phyloP scores from a whole-genome alignment of 2,113 vertebrate species.

The Macrotis lagotis region DNA sequence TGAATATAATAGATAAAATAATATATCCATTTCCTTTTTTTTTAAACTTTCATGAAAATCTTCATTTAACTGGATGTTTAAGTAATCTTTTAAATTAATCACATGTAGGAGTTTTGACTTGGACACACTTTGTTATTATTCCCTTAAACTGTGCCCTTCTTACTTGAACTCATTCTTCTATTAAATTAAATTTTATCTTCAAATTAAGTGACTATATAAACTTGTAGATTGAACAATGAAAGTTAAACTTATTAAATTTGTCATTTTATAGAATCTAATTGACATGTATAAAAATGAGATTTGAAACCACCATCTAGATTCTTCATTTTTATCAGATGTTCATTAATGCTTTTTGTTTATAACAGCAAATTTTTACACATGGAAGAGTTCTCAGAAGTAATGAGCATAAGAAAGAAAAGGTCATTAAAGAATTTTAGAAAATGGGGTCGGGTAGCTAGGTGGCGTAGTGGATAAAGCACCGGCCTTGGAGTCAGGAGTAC shows the following conservation, averaged over 20 bases:
- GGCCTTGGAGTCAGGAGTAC: too few relatives aligned
- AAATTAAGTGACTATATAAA: constrained; percentile 10
- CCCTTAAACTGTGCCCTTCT: not conserved
- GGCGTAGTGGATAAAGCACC: too few relatives aligned
- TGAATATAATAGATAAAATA: not conserved
- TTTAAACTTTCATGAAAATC: not conserved
- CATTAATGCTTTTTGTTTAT: constrained; percentile 37
- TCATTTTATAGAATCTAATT: constrained; percentile 18
- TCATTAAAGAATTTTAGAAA: constrained; percentile 44
- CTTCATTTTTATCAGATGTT: constrained; percentile 43
- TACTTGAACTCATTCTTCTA: not conserved
- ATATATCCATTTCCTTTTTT: not conserved
- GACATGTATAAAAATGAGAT: constrained; percentile 27
- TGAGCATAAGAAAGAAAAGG: constrained; percentile 35
- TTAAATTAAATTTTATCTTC: constrained; percentile 26
- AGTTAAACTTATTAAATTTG: constrained; percentile 63
- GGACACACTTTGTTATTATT: not conserved
- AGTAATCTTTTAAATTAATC: not conserved
- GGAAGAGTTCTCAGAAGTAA: constrained; percentile 60
- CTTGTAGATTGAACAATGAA: constrained; percentile 53
- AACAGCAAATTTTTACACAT: constrained; percentile 38
- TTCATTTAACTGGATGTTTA: not conserved
- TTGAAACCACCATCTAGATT: constrained; percentile 6
- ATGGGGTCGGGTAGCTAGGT: too few relatives aligned
- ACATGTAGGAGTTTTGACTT: not conserved